Evolutionary conservation across 1,140 invertebrate species (phyloP), one percentile per base, ranked within the genome.

Genomic region (Formica exsecta): DNA sequence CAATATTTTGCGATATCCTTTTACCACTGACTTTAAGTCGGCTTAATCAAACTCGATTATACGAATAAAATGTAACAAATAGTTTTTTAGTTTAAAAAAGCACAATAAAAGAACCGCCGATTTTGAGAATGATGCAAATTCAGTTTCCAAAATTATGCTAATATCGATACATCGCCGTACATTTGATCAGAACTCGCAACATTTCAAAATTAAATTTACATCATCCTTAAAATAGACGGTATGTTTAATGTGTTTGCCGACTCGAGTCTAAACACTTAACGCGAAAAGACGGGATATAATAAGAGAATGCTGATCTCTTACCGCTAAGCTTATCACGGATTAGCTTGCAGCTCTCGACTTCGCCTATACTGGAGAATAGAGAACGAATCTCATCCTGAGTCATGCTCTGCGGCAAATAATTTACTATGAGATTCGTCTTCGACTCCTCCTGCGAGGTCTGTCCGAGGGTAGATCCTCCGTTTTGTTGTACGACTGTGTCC

Each of bases 341-440:
- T 81, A 99, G 96, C 96, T 99, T 99, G 96, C 99, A 99, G 92
- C 98, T 99, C 95, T 99, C 99, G 71, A 99, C 98, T 95, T 99
- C 99, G 62, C 99, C 99, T 93, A 99, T 99, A 92, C 98, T 99
- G 22, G 98, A 98, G 95, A 99, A 99, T 65, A 99, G 96, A 65
- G 98, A 99, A 83, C 98, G 96, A 86, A 99, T 99, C 95, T 99
- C 99, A 95, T 99, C 99, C 95, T 99, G 99, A 38, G 98, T 99
- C 99, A 99, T 99, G 79, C 98, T 99, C 96, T 99, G 99, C 66
- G 99, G 99, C 93, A 99, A 96, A 95, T 99, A 99, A 95, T 99
- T 99, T 90, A 99, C 99, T 94, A 99, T 99, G 87, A 99, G 97
- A 96, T 99, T 99, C 70, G 98, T 99, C 96, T 99, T 99, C 87